Conservation (phyloP, 2,797 vertebrate genomes). For the Zenarchopterus dispar region DNA sequence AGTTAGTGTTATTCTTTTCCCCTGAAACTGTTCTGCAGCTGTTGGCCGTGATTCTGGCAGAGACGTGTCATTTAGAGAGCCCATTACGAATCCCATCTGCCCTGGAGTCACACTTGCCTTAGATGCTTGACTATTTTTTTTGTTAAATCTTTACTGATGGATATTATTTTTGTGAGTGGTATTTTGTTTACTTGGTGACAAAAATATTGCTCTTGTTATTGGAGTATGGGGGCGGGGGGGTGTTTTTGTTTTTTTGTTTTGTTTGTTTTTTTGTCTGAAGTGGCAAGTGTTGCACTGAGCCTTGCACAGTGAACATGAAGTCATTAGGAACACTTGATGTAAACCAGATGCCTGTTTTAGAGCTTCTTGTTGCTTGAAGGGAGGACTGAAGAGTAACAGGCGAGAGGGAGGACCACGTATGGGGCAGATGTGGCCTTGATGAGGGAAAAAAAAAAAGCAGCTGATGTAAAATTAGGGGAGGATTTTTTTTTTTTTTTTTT, state of each 20-base stretch:
- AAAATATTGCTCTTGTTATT: not conserved
- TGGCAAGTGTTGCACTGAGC: constrained; percentile 29
- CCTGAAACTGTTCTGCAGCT: not conserved
- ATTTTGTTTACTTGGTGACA: not conserved
- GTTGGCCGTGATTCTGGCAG: not conserved
- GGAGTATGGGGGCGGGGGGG: too few species aligned
- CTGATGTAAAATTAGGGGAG: constrained; percentile 38
- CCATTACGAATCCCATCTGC: constrained; percentile 9
- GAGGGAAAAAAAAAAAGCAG: constrained; percentile 39
- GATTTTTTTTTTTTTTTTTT: constrained; percentile 27
- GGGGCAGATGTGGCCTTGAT: constrained; percentile 54
- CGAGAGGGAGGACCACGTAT: constrained; percentile 26
- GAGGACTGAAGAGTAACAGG: constrained; percentile 38
- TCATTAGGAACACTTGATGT: constrained; percentile 70
- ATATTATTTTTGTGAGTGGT: not conserved
- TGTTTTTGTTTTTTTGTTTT: not conserved
- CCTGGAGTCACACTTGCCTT: constrained; percentile 5
- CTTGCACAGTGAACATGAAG: constrained; percentile 52
- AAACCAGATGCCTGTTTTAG: constrained; percentile 69
- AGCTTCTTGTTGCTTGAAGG: constrained; percentile 44
- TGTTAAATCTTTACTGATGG: not conserved
- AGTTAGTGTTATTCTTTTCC: constrained; percentile 1
- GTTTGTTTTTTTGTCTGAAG: constrained; percentile 24
- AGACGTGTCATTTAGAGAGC: constrained; percentile 2
- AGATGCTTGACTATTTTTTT: not conserved